Conservation (phyloP, 2,888 invertebrate species). For the Exocentrus adspersus region DNA sequence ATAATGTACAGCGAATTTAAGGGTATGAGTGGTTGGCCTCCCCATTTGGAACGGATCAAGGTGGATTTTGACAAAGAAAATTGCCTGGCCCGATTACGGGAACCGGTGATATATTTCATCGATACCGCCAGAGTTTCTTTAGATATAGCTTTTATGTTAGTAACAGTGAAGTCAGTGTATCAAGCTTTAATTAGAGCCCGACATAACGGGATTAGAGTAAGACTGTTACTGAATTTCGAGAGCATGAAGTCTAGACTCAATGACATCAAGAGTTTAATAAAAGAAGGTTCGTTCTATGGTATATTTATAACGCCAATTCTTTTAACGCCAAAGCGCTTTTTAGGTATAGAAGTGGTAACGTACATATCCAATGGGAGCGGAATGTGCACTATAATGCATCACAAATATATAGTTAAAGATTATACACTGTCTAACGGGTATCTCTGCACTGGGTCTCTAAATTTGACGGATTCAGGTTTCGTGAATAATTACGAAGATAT, state of each 20-base stretch:
- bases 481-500: slow-evolving; percentile 57
- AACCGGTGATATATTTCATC: slow-evolving; percentile 55
- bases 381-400: slow-evolving; percentile 56
- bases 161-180: slow-evolving; percentile 46
- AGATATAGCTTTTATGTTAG: slow-evolving; percentile 54
- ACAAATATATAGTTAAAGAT: slow-evolving; percentile 59
- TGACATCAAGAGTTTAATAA: slow-evolving; percentile 42
- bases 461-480: slow-evolving; percentile 51
- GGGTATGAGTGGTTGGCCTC: slow-evolving; percentile 51
- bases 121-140: slow-evolving; percentile 49
- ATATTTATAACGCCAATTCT: background rate
- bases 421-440: slow-evolving; percentile 46
- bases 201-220: slow-evolving; percentile 52
- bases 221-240: slow-evolving; percentile 54
- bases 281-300: slow-evolving; percentile 42
- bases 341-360: slow-evolving; percentile 48
- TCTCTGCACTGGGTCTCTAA: slow-evolving; percentile 56
- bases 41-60: slow-evolving; percentile 25
- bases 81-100: slow-evolving; percentile 42
- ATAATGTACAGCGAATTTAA: slow-evolving; percentile 49
- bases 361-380: slow-evolving; percentile 47
- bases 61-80: slow-evolving; percentile 36
- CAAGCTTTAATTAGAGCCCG: slow-evolving; percentile 47
- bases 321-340: background rate
- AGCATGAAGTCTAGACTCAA: slow-evolving; percentile 32